These are phyloP conservation scores for Gnatocerus cornutus DNA, from an alignment of 2,888 invertebrate genomes.

Conservation along the genomic window DNA sequence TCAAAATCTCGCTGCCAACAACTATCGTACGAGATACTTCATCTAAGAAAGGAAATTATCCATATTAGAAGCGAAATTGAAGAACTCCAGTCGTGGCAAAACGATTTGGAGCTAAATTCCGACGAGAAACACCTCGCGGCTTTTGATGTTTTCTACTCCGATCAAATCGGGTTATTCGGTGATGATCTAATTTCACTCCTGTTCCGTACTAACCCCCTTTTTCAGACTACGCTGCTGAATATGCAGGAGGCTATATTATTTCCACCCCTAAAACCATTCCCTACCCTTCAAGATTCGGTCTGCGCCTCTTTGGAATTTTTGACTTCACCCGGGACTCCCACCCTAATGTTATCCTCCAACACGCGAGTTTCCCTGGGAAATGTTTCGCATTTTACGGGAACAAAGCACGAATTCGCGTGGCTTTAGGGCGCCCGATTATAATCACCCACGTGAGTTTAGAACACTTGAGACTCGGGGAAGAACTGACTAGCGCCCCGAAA, in stretches of 20 bases:
- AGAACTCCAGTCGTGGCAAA: constrained; percentile 18
- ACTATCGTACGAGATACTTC: constrained; percentile 16
- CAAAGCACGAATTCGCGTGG: constrained; percentile 72
- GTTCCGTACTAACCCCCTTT: constrained; percentile 8
- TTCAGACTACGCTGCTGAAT: constrained; percentile 76
- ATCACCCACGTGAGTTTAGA: constrained; percentile 74
- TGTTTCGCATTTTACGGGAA: constrained; percentile 77
- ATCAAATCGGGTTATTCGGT: constrained; percentile 68
- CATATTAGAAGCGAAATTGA: constrained; percentile 8
- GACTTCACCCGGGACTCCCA: constrained; percentile 52
- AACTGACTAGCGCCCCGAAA: constrained; percentile 74
- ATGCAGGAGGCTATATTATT: constrained; percentile 73
- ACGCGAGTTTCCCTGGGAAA: constrained; percentile 72
- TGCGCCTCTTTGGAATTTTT: constrained; percentile 53
- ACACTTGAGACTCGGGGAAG: constrained; percentile 72
- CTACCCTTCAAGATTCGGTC: constrained; percentile 46
- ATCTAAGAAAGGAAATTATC: constrained; percentile 21
- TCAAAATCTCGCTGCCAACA: constrained; percentile 5
- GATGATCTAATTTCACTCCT: constrained; percentile 20
- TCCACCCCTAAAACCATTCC: constrained; percentile 72
- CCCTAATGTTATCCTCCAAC: constrained; percentile 68
- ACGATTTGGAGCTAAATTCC: not conserved
- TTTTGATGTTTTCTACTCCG: constrained; percentile 24
- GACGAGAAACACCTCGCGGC: constrained; percentile 3
- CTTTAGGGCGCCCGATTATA: constrained; percentile 70